phyloP scores from a whole-genome alignment of 2,888 invertebrate species.

The Beris chalybata region DNA sequence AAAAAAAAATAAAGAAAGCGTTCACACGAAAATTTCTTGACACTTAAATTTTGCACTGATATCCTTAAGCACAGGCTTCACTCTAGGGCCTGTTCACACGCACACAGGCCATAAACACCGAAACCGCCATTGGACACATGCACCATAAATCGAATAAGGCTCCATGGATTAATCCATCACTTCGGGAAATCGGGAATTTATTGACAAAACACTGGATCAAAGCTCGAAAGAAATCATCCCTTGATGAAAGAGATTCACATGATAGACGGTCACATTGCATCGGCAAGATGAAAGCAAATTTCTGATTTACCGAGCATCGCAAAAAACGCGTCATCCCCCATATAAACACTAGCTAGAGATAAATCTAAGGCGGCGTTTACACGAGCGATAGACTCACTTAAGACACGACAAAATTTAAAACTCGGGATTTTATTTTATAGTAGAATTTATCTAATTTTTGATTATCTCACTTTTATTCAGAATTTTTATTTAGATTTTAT shows the following conservation, averaged over 20 bases:
- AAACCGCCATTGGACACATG: constrained; percentile 15
- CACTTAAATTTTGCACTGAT: constrained; percentile 26
- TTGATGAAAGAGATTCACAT: constrained; percentile 16
- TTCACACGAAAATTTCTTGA: background rate
- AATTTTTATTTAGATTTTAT: too few species aligned
- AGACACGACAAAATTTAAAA: too few species aligned
- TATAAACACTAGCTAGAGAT: too few species aligned
- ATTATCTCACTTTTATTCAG: too few species aligned
- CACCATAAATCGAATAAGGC: constrained; percentile 26
- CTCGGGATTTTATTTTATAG: too few species aligned
- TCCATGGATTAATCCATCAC: constrained; percentile 30
- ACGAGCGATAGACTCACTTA: too few species aligned
- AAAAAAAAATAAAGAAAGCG: too few species aligned
- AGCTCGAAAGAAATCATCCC: constrained; percentile 1
- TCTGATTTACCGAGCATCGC: too few species aligned
- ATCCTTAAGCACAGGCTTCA: constrained; percentile 22
- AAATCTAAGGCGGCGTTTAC: too few species aligned
- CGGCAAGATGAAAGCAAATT: too few species aligned
- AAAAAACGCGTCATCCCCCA: too few species aligned
- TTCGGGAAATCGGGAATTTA: constrained; percentile 25
- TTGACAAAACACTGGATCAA: constrained; percentile 29
- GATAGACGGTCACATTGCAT: background rate
- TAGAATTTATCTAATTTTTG: too few species aligned
- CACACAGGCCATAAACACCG: constrained; percentile 9
- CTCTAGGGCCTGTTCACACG: constrained; percentile 14